Base-by-base conservation (phyloP, 2,888 invertebrate species). In the Drosophila kokeensis region DNA sequence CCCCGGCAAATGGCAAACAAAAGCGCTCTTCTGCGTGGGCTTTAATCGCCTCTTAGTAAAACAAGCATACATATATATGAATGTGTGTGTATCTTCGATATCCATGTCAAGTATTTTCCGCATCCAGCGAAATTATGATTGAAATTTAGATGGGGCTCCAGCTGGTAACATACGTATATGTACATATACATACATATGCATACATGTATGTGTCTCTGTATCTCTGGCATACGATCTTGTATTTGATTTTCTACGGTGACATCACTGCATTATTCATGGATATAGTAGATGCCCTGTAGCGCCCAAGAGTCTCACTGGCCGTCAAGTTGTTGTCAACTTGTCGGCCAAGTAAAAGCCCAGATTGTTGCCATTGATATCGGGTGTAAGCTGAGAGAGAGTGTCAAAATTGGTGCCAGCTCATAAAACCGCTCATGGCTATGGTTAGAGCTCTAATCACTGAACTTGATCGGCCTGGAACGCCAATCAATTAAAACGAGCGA, bases 231-330 rank as follows among this genome's bases (percentile, higher is more conserved):
- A 76, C 61, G 63, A 85, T 85, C 86, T 77, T 59, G 58, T 50
- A 18, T 50, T 30, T 66, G 64, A 27, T 36, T 36, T 57, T 21
- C 18, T 21, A 32, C 10, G 75, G 64, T 64, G 82, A 82, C 70
- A 77, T 85, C 83, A 69, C 83, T 89, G 86, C 86, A 87, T 85
- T 82, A 83, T 83, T 83, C 88, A 83, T 88, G 65, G 54, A 36
- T 58, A 38, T 54, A n/a, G 24, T 54, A 11, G 24, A 30, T 54
- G 40, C 57, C 50, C 50, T 48, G 76, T 24, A 73, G 70, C 63
- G 65, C 52, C 67, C 58, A 52, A 83, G 52, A 66, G 81, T 77
- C 62, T 57, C 52, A 21, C 45, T 10, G 53, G 11, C 49, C 49
- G 27, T 60, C 45, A 50, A 34, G 27, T 68, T 60, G 73, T 30